phyloP scores from a whole-genome alignment of 2,888 invertebrate species.

The Erebia epiphron region DNA sequence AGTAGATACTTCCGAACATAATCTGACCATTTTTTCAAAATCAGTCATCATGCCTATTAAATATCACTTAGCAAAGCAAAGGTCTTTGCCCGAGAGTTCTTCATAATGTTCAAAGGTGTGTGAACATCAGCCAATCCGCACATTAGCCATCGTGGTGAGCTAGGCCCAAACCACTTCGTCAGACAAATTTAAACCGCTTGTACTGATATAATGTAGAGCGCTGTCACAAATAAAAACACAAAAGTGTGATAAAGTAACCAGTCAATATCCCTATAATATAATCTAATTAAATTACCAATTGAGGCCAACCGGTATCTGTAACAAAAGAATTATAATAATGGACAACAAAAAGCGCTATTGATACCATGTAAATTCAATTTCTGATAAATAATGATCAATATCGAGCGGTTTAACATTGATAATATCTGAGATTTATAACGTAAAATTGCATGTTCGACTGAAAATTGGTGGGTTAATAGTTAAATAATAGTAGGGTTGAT shows the following conservation, averaged over 20 bases:
- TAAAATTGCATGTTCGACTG: constrained; percentile 2
- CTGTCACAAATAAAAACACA: too few relatives aligned
- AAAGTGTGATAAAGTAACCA: not conserved
- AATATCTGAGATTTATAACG: constrained; percentile 14
- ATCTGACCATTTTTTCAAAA: too few relatives aligned
- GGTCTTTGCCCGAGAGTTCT: too few relatives aligned
- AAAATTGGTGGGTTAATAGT: not conserved
- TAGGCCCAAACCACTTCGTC: too few relatives aligned
- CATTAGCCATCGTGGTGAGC: too few relatives aligned
- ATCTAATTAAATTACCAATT: constrained; percentile 18
- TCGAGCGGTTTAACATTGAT: constrained; percentile 7
- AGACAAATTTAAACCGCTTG: too few relatives aligned
- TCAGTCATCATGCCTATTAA: too few relatives aligned
- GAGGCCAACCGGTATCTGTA: constrained; percentile 21
- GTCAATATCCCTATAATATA: constrained; percentile 7
- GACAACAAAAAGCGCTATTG: constrained; percentile 18
- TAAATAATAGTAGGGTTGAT: not conserved
- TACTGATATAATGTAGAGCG: too few relatives aligned
- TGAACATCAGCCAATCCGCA: too few relatives aligned
- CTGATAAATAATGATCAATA: constrained; percentile 22
- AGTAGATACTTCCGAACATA: too few relatives aligned
- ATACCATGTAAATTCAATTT: constrained; percentile 24
- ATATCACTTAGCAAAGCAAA: too few relatives aligned
- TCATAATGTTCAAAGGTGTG: too few relatives aligned
- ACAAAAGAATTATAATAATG: constrained; percentile 18